A percentile compares a stretch with the other conserved stretches of the same genome.
Conservation (phyloP, 2,797 vertebrate genomes). For the Megaceryle alcyon region DNA sequence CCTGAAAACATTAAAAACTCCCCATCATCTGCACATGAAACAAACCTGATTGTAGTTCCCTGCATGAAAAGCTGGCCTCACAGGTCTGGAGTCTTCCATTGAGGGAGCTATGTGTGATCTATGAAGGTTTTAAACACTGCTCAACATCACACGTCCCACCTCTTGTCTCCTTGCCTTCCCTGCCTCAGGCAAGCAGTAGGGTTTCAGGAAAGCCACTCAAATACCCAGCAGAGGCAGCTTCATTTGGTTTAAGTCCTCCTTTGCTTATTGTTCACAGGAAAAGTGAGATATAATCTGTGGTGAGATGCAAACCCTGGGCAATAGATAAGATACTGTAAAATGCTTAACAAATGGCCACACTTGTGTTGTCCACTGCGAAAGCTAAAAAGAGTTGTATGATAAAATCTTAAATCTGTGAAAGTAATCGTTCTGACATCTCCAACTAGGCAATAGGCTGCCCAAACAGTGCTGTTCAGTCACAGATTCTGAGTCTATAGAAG, state of each 20-base stretch:
- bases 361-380: conserved; percentile 63
- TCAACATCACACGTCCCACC: neutral
- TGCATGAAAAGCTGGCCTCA: neutral
- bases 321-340: conserved; percentile 73
- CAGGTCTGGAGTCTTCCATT: neutral
- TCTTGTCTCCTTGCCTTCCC: neutral
- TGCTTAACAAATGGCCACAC: conserved; percentile 53
- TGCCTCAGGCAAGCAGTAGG: neutral
- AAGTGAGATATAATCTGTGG: conserved; percentile 59
- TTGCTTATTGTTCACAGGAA: conserved; percentile 40
- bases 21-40: neutral
- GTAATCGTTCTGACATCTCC: conserved; percentile 77
- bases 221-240: conserved; percentile 30
- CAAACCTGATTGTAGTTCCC: neutral
- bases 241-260: conserved; percentile 24
- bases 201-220: conserved; percentile 26
- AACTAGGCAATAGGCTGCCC: conserved; percentile 70
- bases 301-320: conserved; percentile 56
- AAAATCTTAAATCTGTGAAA: conserved; percentile 78
- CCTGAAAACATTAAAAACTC: neutral
- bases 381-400: conserved; percentile 62
- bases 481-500: conserved; percentile 75
- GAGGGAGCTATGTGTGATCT: neutral
- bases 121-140: neutral
- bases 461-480: conserved; percentile 66